Base-by-base conservation (phyloP, 2,797 vertebrate genomes). In the Cygnus olor region DNA sequence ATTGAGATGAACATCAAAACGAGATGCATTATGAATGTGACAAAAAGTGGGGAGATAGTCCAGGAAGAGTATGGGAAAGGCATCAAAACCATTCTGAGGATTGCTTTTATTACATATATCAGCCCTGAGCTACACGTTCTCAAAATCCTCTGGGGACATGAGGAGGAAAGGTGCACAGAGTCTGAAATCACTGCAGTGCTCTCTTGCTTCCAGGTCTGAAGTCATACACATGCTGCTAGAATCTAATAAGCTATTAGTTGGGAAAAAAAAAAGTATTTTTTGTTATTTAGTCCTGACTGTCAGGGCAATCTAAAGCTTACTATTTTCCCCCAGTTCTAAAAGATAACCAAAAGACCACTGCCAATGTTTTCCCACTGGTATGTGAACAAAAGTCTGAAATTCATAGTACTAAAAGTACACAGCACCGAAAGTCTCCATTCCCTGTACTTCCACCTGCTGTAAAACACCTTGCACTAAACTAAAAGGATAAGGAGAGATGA, bases 61-160 rank as follows among this genome's bases (percentile, higher is more conserved):
- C 18, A 49, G 8, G 34, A 22, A 18, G 32, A 72, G 73, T 10
- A 56, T 0, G 0, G 51, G 9, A 86, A 87, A 10, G 45, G 5
- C 36, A 84, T 30, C 70, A 69, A 79, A 81, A 36, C 11, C 20
- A 63, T 3, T 9, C 0, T 8, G 14, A 85, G 8, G 14, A 78
- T 58, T 0, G 0, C 4, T 86, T 85, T 82, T 51, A 86, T 45
- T 19, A 68, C 22, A 6, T 27, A 1, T 4, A 47, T 40, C 51
- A 77, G 30, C 21, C 38, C 0, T 0, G 1, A 65, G 45, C 6
- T 56, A 12, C 38, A 74, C 0, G 0, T 21, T 38, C n/a, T 58
- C 69, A 61, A 54, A 72, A 69, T 36, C 28, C 14, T 49, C 57
- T 9, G 38, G 10, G 32, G 11, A 2, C 0, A 0, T 9, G 28